A percentile compares a stretch with the other conserved stretches of the same genome.
Evolutionary conservation across 2,888 invertebrate genomes (phyloP).

Genomic region (Caenorhabditis becei): DNA sequence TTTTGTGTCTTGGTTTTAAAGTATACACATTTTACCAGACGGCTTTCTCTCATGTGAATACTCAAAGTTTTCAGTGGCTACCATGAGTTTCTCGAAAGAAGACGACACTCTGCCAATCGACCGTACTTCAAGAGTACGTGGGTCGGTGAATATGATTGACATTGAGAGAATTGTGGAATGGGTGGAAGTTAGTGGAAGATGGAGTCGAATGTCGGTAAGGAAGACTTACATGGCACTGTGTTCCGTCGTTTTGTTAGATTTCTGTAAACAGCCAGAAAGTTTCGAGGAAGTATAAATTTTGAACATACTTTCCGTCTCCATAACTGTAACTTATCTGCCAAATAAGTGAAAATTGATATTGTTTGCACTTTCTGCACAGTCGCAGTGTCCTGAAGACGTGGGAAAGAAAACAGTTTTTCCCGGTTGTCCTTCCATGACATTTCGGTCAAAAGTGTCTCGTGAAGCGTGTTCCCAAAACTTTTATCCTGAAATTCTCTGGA

Average conservation of each 20-base stretch:
- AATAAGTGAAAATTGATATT: background rate
- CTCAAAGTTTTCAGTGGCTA: background rate
- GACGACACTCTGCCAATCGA: slow-evolving; percentile 34
- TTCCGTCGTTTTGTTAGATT: slow-evolving; percentile 1
- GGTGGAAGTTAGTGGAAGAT: slow-evolving; percentile 73
- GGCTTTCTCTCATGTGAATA: slow-evolving; percentile 4
- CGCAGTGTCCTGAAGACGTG: background rate
- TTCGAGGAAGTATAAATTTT: background rate
- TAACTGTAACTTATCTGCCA: background rate
- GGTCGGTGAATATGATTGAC: slow-evolving; percentile 64
- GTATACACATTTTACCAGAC: background rate
- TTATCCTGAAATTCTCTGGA: too few species aligned
- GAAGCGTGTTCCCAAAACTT: too few species aligned
- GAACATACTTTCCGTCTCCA: background rate
- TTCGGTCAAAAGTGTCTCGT: too few species aligned
- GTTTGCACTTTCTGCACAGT: background rate
- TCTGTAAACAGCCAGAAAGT: background rate
- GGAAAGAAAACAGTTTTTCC: background rate
- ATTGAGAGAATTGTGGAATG: slow-evolving; percentile 70
- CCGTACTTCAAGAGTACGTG: slow-evolving; percentile 49
- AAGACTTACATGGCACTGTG: background rate
- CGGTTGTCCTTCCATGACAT: too few species aligned
- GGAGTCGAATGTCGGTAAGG: slow-evolving; percentile 74
- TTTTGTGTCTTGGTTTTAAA: slow-evolving; percentile 4
- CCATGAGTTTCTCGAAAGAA: slow-evolving; percentile 46